A percentile compares a stretch with the other conserved stretches of the same genome.
These are phyloP conservation scores for Gallinago stenura DNA, from an alignment of 2,797 vertebrate genomes.

Conservation along the genomic window DNA sequence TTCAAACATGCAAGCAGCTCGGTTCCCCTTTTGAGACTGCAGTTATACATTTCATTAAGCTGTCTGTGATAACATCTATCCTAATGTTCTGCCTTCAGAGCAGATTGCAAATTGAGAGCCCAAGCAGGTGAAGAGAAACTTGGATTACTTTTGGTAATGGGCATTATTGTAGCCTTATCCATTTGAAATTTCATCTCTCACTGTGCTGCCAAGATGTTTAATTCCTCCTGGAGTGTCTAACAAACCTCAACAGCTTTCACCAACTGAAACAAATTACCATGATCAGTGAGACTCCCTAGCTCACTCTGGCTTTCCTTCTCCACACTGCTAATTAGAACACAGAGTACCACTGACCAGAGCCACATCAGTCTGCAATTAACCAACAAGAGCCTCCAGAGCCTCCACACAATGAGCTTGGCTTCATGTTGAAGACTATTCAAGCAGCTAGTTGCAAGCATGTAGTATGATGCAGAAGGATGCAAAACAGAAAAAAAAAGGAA, in stretches of 20 bases:
- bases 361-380: neutral
- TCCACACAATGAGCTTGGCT: neutral
- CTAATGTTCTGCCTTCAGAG: neutral
- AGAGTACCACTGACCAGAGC: neutral
- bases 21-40: neutral
- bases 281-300: neutral
- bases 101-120: neutral
- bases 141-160: neutral
- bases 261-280: neutral
- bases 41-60: neutral
- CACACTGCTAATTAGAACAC: neutral
- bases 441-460: neutral
- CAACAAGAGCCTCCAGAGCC: neutral
- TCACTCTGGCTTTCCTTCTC: neutral
- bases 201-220: neutral
- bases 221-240: neutral
- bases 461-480: neutral
- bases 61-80: neutral
- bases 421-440: neutral
- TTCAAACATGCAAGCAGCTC: neutral
- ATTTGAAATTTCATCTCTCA: neutral
- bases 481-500: neutral
- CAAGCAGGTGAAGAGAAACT: neutral
- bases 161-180: neutral
- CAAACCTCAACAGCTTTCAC: conserved; percentile 9